A percentile compares a stretch with the other conserved stretches of the same genome.
These are phyloP conservation scores for Eulemur macaco DNA, from an alignment of 2,113 vertebrate species.

Conservation along the genomic window DNA sequence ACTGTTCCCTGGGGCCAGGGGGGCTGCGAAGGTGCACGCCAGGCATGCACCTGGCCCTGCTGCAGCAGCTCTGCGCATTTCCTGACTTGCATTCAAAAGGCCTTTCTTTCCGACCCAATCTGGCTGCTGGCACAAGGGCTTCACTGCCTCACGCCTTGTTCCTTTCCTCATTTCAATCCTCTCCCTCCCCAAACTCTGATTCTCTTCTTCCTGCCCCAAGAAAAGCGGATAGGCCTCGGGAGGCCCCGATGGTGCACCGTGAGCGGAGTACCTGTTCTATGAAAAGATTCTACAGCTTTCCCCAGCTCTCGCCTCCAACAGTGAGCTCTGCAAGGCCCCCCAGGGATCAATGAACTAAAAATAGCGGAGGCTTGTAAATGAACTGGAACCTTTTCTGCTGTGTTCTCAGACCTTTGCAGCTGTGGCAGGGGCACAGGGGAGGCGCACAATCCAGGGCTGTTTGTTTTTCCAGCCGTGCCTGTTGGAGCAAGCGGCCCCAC, in stretches of 20 bases:
- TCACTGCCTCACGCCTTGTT: not conserved
- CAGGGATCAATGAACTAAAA: slow-evolving; percentile 81
- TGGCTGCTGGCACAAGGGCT: not conserved
- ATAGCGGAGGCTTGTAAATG: slow-evolving; percentile 83
- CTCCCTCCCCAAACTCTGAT: not conserved
- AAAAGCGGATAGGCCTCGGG: not conserved
- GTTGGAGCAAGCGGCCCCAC: not conserved
- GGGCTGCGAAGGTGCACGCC: not conserved
- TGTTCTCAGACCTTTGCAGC: slow-evolving; percentile 58
- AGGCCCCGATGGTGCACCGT: not conserved
- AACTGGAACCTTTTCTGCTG: slow-evolving; percentile 77
- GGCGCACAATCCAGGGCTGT: not conserved
- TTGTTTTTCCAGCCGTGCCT: not conserved
- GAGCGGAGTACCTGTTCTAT: not conserved
- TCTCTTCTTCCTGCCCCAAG: not conserved
- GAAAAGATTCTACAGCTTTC: not conserved
- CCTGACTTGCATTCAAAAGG: slow-evolving; percentile 42
- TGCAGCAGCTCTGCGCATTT: not conserved
- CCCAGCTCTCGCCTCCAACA: not conserved
- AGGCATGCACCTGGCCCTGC: slow-evolving; percentile 19
- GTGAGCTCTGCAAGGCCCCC: not conserved
- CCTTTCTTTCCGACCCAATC: slow-evolving; percentile 45
- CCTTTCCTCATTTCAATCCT: not conserved
- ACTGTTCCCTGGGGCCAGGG: not conserved
- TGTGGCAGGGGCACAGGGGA: slow-evolving; percentile 58